Conservation (phyloP, 2,113 vertebrate species). For the Nymphicus hollandicus region DNA sequence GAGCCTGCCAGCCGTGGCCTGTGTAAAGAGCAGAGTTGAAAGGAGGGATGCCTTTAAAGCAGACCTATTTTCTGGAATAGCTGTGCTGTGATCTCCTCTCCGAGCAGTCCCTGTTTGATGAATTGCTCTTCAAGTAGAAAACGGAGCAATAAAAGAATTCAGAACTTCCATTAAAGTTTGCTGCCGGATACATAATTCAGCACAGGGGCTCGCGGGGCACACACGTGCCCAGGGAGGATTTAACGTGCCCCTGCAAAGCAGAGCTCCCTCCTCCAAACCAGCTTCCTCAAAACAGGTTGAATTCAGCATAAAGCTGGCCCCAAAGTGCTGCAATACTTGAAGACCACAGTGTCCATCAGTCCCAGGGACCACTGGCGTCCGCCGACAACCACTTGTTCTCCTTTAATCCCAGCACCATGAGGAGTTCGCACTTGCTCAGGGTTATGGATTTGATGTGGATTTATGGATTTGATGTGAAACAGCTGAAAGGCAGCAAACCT, state of each 20-base stretch:
- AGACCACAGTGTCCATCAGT: accelerated
- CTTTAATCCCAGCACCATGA: neutral
- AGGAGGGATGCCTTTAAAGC: neutral
- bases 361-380: neutral
- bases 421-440: accelerated
- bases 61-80: neutral
- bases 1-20: too few relatives aligned
- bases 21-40: neutral
- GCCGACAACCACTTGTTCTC: accelerated
- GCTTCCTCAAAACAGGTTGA: neutral
- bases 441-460: neutral
- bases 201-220: accelerated
- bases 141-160: neutral
- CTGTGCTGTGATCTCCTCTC: neutral
- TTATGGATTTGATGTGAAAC: neutral
- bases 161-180: neutral
- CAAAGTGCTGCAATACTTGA: neutral
- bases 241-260: neutral
- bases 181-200: neutral
- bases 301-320: too few relatives aligned
- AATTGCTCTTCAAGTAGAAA: neutral
- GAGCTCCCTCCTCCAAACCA: neutral
- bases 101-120: neutral
- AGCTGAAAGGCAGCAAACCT: neutral
- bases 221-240: accelerated